Conservation (phyloP, 2,888 invertebrate species). For the Ochropleura plecta region DNA sequence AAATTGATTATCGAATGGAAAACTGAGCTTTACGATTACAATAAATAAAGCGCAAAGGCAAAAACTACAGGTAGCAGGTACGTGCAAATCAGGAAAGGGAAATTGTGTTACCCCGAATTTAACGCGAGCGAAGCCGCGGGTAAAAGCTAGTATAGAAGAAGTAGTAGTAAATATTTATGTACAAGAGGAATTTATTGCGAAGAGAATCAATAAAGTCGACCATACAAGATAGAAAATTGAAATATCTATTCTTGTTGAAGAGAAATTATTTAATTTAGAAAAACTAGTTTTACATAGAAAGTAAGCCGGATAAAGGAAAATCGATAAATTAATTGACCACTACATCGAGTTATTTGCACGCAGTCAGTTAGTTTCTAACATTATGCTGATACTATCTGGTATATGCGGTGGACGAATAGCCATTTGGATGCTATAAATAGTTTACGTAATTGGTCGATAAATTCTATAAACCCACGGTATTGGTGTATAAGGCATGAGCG, state of each 20-base stretch:
- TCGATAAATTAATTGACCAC: conserved; percentile 44
- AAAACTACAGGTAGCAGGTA: too few relatives aligned
- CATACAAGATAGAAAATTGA: conserved; percentile 27
- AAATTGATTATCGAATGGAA: too few relatives aligned
- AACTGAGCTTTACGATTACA: too few relatives aligned
- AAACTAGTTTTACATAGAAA: conserved; percentile 36
- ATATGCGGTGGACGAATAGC: conserved; percentile 50
- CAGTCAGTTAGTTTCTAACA: conserved; percentile 36
- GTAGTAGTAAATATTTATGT: background rate
- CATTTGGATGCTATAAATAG: conserved; percentile 51
- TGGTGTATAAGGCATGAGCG: background rate
- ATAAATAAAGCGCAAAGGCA: too few relatives aligned
- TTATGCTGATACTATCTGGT: conserved; percentile 45
- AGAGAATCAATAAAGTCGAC: conserved; percentile 27
- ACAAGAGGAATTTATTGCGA: background rate
- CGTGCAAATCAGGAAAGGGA: too few relatives aligned
- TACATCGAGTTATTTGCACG: conserved; percentile 42
- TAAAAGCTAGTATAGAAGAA: too few relatives aligned
- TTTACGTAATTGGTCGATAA: conserved; percentile 60
- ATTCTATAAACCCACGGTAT: conserved; percentile 41
- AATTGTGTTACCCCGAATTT: too few relatives aligned
- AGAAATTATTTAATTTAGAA: conserved; percentile 40
- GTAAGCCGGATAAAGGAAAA: conserved; percentile 37
- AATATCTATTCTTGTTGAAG: conserved; percentile 18
- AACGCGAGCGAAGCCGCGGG: too few relatives aligned